Evolutionary conservation across 1,140 invertebrate genomes (phyloP).

Genomic region (Cydia amplana): DNA sequence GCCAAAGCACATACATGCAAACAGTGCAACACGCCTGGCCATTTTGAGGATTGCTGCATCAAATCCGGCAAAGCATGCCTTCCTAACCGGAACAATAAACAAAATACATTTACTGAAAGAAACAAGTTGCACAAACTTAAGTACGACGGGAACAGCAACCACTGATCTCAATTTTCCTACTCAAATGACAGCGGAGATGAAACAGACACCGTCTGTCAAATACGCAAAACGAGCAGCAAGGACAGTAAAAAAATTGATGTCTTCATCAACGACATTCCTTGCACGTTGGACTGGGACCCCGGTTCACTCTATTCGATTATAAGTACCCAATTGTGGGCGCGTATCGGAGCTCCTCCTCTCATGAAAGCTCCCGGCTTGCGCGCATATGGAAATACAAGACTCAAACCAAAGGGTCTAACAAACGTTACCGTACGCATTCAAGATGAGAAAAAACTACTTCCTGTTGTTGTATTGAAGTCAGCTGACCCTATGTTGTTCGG

Average conservation of each 20-base stretch:
- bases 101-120: no score
- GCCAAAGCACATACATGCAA: no score
- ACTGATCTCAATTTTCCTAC: no score
- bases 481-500: not conserved
- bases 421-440: not conserved
- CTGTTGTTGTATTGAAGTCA: not conserved
- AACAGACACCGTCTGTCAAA: no score
- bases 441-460: not conserved
- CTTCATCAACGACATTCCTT: not conserved
- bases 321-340: not conserved
- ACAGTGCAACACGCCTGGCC: no score
- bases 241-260: not conserved
- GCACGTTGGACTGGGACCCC: not conserved
- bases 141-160: no score
- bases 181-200: no score
- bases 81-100: no score
- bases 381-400: no score
- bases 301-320: not conserved
- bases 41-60: no score
- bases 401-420: not conserved
- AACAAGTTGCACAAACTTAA: no score
- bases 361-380: not conserved
- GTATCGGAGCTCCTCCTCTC: not conserved
- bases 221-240: not conserved
- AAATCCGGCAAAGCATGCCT: no score